Evolutionary conservation across 2,113 vertebrate genomes (phyloP), one percentile per base, ranked within the genome.

Genomic region (Egretta garzetta): DNA sequence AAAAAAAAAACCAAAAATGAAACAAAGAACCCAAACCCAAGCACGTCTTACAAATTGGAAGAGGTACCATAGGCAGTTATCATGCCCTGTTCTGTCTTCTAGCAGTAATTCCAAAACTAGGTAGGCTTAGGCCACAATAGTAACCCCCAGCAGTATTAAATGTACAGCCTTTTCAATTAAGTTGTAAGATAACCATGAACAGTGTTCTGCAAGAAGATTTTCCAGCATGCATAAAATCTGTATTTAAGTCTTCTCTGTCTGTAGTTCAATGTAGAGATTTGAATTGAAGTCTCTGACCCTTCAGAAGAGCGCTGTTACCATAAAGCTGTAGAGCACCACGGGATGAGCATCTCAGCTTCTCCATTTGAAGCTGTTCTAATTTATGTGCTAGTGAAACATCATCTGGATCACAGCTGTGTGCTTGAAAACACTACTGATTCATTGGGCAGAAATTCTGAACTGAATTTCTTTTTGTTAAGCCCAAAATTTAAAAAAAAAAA

Each of bases 341-440:
- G 66, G 74, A 67, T 37, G 70, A 88, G 56, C 53, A 39, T 63
- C 58, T 60, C 1, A 0, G 30, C 53, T 79, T 72, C 74, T 22
- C n/a, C 11, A 39, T 96, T 93, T 85, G 94, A 93, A 96, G 45
- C 62, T 80, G 20, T 41, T 86, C 71, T 88, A 37, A 85, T 95
- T 76, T 64, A 30, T 60, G 53, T 64, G 52, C 21, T 76, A 13
- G 35, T 72, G 71, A 60, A 82, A 35, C 28, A 23, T 56, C 66
- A n/a, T 74, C 85, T 52, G 81, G 68, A 33, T 82, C 1, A 2
- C 62, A 82, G 85, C 80, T 26, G 43, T 64, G 43, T 20, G 75
- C 53, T 83, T 80, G 74, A 72, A 93, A 56, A 82, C 81, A 12
- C 52, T 67, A 8, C 41, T 67, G 52, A 55, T 87, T 79, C n/a